Evolutionary conservation across 2,888 invertebrate species (phyloP).

Genomic region (Dioctria rufipes): DNA sequence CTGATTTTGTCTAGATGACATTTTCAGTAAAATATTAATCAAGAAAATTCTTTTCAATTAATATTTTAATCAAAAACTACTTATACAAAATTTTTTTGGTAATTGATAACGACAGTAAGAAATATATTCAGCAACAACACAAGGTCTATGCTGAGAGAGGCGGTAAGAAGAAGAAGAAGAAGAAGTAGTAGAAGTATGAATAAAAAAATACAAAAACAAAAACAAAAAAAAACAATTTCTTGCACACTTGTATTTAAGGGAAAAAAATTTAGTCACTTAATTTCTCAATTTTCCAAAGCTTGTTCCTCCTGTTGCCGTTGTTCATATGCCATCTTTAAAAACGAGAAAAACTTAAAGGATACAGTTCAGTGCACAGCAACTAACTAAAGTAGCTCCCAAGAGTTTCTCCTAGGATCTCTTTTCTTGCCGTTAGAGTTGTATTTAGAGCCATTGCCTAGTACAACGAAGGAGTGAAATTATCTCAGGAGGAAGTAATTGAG

Average conservation of each 20-base stretch:
- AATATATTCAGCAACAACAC: too few species aligned
- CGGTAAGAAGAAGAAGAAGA: too few species aligned
- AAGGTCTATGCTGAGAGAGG: too few species aligned
- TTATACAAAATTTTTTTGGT: too few species aligned
- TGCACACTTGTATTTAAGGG: neutral
- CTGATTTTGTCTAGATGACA: too few species aligned
- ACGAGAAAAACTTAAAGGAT: neutral
- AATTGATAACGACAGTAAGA: too few species aligned
- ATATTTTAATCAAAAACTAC: too few species aligned
- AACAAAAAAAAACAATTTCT: too few species aligned
- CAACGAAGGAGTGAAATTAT: constrained; percentile 26
- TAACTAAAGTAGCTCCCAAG: neutral
- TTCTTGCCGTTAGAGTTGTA: neutral
- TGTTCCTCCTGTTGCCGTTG: neutral
- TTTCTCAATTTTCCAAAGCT: constrained; percentile 11
- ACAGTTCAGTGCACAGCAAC: constrained; percentile 4
- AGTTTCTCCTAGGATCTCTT: neutral
- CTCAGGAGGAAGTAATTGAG: constrained; percentile 32
- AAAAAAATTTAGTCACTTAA: constrained; percentile 28
- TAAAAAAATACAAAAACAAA: too few species aligned
- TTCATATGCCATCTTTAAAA: constrained; percentile 11
- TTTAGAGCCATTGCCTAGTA: neutral
- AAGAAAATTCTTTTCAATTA: too few species aligned
- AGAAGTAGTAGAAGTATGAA: too few species aligned
- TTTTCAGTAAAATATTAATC: too few species aligned